Percentiles rank a stretch among this genome's conserved stretches.
Evolutionary conservation across 2,113 vertebrate genomes (phyloP).

Genomic region (Lontra canadensis): DNA sequence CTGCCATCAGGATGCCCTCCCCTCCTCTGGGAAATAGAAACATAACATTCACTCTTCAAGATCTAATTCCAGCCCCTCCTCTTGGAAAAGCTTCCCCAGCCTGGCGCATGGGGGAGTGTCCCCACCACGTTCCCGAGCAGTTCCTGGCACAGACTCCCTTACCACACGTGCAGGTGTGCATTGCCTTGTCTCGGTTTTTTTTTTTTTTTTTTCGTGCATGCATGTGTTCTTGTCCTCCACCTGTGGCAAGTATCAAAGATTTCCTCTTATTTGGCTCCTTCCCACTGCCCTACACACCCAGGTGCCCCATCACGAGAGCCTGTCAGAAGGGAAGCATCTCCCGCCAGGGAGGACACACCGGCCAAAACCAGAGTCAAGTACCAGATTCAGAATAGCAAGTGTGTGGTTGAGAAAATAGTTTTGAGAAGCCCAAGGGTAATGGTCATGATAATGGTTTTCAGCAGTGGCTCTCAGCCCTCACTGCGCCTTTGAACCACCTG

Average conservation of each 20-base stretch:
- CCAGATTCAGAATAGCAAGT: not conserved
- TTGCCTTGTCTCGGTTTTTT: not conserved
- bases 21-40: not conserved
- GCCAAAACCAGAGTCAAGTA: not conserved
- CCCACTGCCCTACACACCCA: not conserved
- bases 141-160: not conserved
- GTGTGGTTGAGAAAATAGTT: not conserved
- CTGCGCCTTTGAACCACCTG: not conserved
- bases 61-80: not conserved
- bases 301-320: not conserved
- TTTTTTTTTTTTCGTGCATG: not conserved
- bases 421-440: not conserved
- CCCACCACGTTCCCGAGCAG: fast-evolving
- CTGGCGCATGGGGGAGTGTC: not conserved
- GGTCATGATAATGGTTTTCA: not conserved
- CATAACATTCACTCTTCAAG: not conserved
- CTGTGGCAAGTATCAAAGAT: not conserved
- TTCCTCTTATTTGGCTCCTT: not conserved
- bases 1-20: not conserved
- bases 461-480: not conserved
- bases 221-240: not conserved
- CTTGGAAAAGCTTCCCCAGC: not conserved
- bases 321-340: not conserved
- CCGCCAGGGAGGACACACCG: fast-evolving
- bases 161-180: fast-evolving